These are phyloP conservation scores for Podarcis raffonei DNA, from an alignment of 2,113 vertebrate genomes.

Conservation along the genomic window DNA sequence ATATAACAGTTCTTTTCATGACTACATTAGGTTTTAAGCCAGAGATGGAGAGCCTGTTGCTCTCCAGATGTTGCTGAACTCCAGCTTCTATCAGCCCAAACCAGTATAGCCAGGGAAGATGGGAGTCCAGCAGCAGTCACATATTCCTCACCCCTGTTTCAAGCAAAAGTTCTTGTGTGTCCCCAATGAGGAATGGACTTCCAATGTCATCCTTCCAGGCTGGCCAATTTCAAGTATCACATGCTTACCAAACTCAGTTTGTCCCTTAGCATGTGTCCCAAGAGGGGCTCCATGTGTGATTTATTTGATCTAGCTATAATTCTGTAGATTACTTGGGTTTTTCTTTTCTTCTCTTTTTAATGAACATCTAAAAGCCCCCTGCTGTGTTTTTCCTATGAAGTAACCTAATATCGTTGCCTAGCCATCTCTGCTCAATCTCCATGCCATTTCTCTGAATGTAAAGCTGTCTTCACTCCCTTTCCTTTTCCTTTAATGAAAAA, in stretches of 20 bases:
- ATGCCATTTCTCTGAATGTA: background rate
- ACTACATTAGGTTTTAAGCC: background rate
- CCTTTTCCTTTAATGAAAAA: background rate
- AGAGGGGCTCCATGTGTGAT: background rate
- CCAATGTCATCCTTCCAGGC: background rate
- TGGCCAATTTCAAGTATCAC: background rate
- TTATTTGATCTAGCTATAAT: background rate
- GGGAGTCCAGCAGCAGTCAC: too few species aligned
- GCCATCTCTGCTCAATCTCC: background rate
- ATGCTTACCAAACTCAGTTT: background rate
- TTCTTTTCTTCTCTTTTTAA: background rate
- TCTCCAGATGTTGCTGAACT: too few species aligned
- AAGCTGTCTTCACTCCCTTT: background rate
- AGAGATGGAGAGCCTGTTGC: too few species aligned
- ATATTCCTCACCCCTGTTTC: background rate
- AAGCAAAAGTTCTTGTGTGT: background rate
- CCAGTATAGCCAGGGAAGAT: too few species aligned
- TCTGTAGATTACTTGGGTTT: background rate
- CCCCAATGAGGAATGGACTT: background rate
- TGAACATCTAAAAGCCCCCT: background rate
- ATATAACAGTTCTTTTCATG: constrained; percentile 1
- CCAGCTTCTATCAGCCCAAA: too few species aligned
- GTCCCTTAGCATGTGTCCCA: background rate
- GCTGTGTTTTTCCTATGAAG: background rate
- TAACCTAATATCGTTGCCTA: background rate